Conservation (phyloP, 2,888 invertebrate species). For the Acanthopleura granulata region DNA sequence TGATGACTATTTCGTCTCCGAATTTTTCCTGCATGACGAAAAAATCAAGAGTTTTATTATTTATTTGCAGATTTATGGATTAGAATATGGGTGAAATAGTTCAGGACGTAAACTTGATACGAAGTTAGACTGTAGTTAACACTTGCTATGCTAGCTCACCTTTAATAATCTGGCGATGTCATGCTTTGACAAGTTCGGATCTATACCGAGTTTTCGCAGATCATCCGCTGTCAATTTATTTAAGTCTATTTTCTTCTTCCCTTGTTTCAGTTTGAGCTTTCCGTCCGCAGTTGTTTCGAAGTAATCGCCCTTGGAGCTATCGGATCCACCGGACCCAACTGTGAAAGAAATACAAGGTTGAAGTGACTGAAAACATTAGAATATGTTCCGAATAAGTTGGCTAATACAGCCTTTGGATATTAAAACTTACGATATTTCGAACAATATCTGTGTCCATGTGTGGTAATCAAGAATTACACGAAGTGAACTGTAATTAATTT, state of each 20-base stretch:
- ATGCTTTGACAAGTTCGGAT: slow-evolving; percentile 63
- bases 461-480: no score
- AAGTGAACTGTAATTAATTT: no score
- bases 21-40: slow-evolving; percentile 58
- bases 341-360: background rate
- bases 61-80: background rate
- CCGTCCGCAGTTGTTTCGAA: slow-evolving; percentile 59
- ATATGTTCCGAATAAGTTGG: no score
- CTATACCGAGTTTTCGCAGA: slow-evolving; percentile 63
- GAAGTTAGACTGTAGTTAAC: no score
- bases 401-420: no score
- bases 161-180: slow-evolving; percentile 65
- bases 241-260: slow-evolving; percentile 67
- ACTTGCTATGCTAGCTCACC: slow-evolving; percentile 28
- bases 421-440: no score
- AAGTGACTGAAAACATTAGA: no score
- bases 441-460: no score
- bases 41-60: background rate
- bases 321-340: slow-evolving; percentile 3
- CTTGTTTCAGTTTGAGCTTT: slow-evolving; percentile 58
- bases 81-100: no score
- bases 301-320: slow-evolving; percentile 50
- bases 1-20: slow-evolving; percentile 60
- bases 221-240: slow-evolving; percentile 65
- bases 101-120: no score